Evolutionary conservation across 2,797 vertebrate species (phyloP).

Genomic region (Decapterus maruadsi): DNA sequence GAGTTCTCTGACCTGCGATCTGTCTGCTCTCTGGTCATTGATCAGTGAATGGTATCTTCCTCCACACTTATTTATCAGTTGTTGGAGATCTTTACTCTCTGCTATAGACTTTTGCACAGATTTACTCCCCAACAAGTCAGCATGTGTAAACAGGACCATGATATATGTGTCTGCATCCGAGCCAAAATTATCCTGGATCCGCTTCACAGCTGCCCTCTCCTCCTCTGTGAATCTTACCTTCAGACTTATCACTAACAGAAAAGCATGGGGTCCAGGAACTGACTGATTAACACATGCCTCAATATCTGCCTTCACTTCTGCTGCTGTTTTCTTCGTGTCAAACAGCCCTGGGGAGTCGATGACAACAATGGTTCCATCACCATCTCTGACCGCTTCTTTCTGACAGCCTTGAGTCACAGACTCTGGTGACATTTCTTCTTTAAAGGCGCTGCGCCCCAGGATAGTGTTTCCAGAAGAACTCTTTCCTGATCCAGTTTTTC

Average conservation of each 20-base stretch:
- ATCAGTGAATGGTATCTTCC: slow-evolving; percentile 62
- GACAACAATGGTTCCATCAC: slow-evolving; percentile 32
- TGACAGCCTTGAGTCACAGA: slow-evolving; percentile 59
- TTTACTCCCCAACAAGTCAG: slow-evolving; percentile 47
- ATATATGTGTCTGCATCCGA: neutral
- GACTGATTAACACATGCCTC: slow-evolving; percentile 39
- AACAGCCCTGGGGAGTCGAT: slow-evolving; percentile 70
- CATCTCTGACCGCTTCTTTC: neutral
- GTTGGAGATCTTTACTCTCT: slow-evolving; percentile 28
- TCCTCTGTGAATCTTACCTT: slow-evolving; percentile 63
- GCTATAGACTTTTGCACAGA: slow-evolving; percentile 2
- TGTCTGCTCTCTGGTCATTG: slow-evolving; percentile 21
- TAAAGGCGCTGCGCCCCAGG: slow-evolving; percentile 3
- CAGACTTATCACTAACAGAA: slow-evolving; percentile 70
- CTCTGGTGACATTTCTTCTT: neutral
- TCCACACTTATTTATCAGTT: slow-evolving; percentile 40
- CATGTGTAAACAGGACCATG: slow-evolving; percentile 67
- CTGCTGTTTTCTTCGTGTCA: slow-evolving; percentile 12
- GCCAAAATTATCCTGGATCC: slow-evolving; percentile 69
- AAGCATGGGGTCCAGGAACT: slow-evolving; percentile 65
- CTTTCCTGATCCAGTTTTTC: slow-evolving; percentile 71
- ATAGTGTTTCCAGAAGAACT: slow-evolving; percentile 73
- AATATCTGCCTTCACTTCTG: slow-evolving; percentile 28
- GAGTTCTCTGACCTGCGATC: slow-evolving; percentile 55
- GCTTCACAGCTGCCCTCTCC: slow-evolving; percentile 51